Percentiles rank a stretch among this genome's conserved stretches.
Conservation (phyloP, 2,113 vertebrate genomes). For the Mormoops blainvillei region DNA sequence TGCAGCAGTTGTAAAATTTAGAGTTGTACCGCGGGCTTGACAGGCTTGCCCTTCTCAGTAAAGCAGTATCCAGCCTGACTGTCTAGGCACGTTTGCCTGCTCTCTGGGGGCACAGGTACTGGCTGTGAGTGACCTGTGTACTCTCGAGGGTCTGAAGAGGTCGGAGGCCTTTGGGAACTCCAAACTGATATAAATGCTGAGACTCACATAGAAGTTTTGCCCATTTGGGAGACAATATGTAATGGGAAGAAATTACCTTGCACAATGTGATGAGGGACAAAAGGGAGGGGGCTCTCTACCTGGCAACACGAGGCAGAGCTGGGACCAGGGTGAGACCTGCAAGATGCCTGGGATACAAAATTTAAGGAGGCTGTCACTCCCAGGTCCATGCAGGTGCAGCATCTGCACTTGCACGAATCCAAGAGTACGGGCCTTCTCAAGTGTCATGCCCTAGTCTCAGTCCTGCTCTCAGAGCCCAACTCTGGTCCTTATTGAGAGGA, state of each 20-base stretch:
- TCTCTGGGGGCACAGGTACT: background rate
- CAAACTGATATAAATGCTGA: background rate
- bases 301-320: background rate
- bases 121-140: background rate
- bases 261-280: background rate
- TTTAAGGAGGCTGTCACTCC: background rate
- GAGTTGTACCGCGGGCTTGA: background rate
- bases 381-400: background rate
- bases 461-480: background rate
- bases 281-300: rapidly evolving
- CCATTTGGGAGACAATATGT: background rate
- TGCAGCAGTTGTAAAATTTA: background rate
- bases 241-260: background rate
- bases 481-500: background rate
- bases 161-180: background rate
- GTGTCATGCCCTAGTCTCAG: background rate
- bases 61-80: background rate
- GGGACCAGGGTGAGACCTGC: background rate
- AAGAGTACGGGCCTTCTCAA: background rate
- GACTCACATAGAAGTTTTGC: background rate
- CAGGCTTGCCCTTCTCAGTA: background rate
- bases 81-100: background rate
- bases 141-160: background rate
- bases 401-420: background rate
- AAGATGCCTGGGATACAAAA: background rate